Base-by-base conservation (phyloP, 37 sponge, comb jelly and placozoan species). In the Chondrosia reniformis region DNA sequence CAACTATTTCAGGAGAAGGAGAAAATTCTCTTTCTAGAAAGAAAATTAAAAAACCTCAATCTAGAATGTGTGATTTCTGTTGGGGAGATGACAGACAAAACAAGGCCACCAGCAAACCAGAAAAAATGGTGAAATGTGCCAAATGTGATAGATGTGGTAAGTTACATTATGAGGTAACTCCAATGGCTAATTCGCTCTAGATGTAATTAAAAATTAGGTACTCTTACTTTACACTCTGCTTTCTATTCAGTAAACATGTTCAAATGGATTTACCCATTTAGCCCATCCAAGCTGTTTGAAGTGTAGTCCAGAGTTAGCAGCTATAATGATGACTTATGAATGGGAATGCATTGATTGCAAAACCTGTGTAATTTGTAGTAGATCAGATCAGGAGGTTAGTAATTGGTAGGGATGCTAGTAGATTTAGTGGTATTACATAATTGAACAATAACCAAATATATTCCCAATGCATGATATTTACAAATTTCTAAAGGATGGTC, bases 291-390 rank as follows among this genome's bases (percentile, higher is more conserved):
- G 96, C 17, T 98, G 99, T 61, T 87, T 98, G 55, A 87, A 92
- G 73, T 98, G 95, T 79, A 82, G 91, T 32, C 86, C 90, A 12
- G 43, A 67, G 5, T 79, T 98, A 46, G 81, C 91, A 3, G 83
- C 76, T 27, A 86, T 82, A 9, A 95, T 98, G 7, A 74, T 80
- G 78, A 87, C 88, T 54, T 98, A 98, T 73, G 81, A 88, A n/a
- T 98, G 99, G 99, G 95, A 98, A 85, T 98, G 99, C 80, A 92
- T 98, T 33, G 99, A 98, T 83, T 98, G 99, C 87, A 98, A 98
- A 67, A 88, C 93, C 15, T 98, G 99, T 66, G 87, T 86, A 31
- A 79, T 98, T 38, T 98, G 99, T 80, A 95, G 93, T 45, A 92
- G 83, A 19, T 87, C 94, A 31, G 96, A 96, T 44, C 92, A 96